phyloP scores from a whole-genome alignment of 2,113 vertebrate genomes.

The Pollimyrus isidori region DNA sequence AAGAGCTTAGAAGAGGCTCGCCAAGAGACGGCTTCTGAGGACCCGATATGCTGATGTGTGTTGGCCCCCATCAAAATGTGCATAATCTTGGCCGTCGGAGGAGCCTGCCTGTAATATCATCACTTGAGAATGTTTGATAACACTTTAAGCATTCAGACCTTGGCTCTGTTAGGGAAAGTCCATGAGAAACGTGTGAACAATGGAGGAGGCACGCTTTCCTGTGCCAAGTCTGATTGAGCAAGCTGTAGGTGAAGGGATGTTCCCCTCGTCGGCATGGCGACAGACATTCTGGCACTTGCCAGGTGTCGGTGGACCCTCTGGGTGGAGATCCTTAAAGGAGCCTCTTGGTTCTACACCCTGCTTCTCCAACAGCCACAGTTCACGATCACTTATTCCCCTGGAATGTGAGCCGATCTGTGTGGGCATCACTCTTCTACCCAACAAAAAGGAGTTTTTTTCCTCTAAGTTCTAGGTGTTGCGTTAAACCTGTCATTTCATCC shows the following conservation, averaged over 20 bases:
- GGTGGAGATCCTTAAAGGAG: not conserved
- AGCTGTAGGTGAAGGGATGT: not conserved
- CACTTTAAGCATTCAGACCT: not conserved
- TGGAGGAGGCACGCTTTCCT: too few relatives aligned
- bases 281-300: not conserved
- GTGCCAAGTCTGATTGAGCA: not conserved
- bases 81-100: not conserved
- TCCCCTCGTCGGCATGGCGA: not conserved
- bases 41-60: not conserved
- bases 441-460: constrained; percentile 18
- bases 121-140: constrained; percentile 5
- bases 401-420: constrained; percentile 46
- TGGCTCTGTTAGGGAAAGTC: not conserved
- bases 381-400: constrained; percentile 27
- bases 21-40: not conserved
- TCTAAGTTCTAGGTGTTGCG: constrained; percentile 21
- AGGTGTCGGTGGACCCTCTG: not conserved
- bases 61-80: not conserved
- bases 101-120: not conserved
- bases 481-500: constrained; percentile 39
- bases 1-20: constrained; percentile 13
- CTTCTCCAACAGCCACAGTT: not conserved
- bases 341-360: not conserved
- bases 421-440: constrained; percentile 38
- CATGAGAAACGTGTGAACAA: not conserved